Conservation (phyloP, 2,888 invertebrate species). For the Branchinecta sandiegonensis region DNA sequence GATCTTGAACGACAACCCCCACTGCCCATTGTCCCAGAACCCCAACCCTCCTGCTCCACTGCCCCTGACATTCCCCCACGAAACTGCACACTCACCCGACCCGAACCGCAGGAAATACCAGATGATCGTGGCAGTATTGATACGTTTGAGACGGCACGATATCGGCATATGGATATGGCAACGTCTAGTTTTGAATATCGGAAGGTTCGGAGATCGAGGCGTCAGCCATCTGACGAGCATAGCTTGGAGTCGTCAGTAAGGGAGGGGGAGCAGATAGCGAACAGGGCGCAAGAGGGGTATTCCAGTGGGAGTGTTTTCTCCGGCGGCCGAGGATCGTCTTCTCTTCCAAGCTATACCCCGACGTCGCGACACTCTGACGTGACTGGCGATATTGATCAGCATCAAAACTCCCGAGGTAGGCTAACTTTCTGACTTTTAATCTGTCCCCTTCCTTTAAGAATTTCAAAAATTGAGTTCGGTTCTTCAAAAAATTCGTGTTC, state of each 20-base stretch:
- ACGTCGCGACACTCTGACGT: not conserved
- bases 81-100: not conserved
- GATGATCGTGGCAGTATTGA: not conserved
- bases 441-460: no score
- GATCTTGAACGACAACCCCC: not conserved
- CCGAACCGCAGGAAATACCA: not conserved
- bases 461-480: no score
- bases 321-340: slow-evolving; percentile 5
- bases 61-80: slow-evolving; percentile 4
- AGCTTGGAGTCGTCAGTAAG: not conserved
- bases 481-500: no score
- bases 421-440: no score
- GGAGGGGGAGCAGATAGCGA: not conserved
- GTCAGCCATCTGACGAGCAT: not conserved
- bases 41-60: not conserved
- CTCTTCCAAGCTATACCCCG: not conserved
- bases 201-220: not conserved
- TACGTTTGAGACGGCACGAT: not conserved
- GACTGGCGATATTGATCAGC: no score
- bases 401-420: no score
- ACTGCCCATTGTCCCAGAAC: not conserved
- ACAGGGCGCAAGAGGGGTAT: not conserved
- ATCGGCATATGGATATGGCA: slow-evolving; percentile 8
- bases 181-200: slow-evolving; percentile 13
- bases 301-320: slow-evolving; percentile 16